Conservation (phyloP, 2,797 vertebrate genomes). For the Vireo griseus region DNA sequence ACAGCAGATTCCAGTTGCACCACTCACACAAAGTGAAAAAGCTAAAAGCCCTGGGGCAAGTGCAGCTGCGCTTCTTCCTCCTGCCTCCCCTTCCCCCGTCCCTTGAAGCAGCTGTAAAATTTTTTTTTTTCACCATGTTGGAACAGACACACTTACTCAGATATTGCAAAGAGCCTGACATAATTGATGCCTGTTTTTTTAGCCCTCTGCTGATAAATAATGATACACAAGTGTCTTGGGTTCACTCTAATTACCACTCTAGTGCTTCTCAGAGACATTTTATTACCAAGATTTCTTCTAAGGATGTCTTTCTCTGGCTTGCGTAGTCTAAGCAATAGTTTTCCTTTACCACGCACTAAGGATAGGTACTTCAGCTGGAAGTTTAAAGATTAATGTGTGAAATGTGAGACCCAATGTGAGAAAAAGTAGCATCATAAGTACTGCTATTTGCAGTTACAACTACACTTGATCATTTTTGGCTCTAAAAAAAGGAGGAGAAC, state of each 20-base stretch:
- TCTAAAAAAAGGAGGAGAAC: background rate
- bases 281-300: background rate
- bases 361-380: background rate
- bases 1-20: slow-evolving; percentile 26
- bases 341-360: background rate
- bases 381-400: background rate
- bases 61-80: background rate
- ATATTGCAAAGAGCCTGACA: background rate
- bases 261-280: background rate
- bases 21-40: background rate
- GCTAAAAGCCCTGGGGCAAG: slow-evolving; percentile 2
- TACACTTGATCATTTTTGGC: background rate
- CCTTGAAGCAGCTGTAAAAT: background rate
- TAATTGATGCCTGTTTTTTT: background rate
- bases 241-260: background rate
- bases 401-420: background rate
- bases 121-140: background rate
- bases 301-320: background rate
- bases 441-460: background rate
- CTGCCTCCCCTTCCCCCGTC: background rate
- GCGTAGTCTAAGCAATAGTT: background rate
- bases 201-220: slow-evolving; percentile 5
- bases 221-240: background rate
- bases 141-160: background rate
- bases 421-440: background rate